These are phyloP conservation scores for Microchirus variegatus DNA, from an alignment of 2,797 vertebrate genomes.

Conservation along the genomic window DNA sequence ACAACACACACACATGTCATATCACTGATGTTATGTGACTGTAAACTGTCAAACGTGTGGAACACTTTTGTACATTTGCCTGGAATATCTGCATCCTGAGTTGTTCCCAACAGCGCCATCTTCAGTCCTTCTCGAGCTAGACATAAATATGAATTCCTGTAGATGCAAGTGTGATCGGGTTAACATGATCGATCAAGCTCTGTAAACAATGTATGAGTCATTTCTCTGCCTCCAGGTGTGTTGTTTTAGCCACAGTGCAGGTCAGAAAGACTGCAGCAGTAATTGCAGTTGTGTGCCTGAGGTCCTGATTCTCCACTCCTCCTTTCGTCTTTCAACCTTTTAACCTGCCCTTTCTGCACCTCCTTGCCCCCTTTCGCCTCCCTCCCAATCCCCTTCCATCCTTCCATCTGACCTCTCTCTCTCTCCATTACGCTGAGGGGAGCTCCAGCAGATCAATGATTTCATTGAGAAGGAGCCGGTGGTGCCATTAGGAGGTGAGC, in stretches of 20 bases:
- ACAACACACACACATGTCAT: background rate
- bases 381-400: background rate
- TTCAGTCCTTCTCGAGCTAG: background rate
- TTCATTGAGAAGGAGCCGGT: conserved; percentile 82
- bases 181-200: background rate
- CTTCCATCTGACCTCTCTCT: conserved; percentile 53
- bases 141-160: background rate
- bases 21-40: background rate
- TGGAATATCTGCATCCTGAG: background rate
- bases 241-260: conserved; percentile 25
- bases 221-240: conserved; percentile 6
- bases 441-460: conserved; percentile 76
- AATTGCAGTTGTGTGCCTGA: conserved; percentile 4
- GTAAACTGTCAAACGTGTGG: no score
- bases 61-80: no score
- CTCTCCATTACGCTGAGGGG: conserved; percentile 58
- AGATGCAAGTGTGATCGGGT: background rate
- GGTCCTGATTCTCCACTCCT: conserved; percentile 4
- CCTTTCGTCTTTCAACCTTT: conserved; percentile 30
- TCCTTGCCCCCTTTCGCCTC: conserved; percentile 14
- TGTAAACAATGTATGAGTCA: conserved; percentile 3
- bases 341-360: conserved; percentile 38
- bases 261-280: conserved; percentile 24
- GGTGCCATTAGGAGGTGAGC: conserved; percentile 82
- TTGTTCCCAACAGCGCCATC: background rate